These are phyloP conservation scores for Mionectes macconnelli DNA, from an alignment of 2,113 vertebrate species.

Conservation along the genomic window DNA sequence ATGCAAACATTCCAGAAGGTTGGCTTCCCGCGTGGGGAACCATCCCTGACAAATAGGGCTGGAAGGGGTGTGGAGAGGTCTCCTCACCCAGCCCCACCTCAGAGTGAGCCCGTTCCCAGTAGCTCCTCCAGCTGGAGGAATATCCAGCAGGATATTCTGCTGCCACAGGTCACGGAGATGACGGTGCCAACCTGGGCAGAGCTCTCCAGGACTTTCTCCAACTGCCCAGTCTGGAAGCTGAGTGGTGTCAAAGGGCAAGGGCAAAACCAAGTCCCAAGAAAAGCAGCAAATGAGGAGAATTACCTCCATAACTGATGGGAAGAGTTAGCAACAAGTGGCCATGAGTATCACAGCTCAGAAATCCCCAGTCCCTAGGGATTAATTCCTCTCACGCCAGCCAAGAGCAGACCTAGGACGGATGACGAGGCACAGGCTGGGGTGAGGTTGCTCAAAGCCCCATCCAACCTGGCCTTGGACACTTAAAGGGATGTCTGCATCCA, in stretches of 20 bases:
- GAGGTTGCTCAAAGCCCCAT: not conserved
- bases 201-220: not conserved
- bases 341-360: not conserved
- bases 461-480: not conserved
- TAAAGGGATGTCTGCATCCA: not conserved
- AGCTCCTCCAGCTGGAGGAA: too few species aligned
- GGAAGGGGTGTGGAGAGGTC: not conserved
- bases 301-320: not conserved
- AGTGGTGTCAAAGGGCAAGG: fast-evolving
- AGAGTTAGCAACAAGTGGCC: not conserved
- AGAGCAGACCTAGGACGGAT: not conserved
- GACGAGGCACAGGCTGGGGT: not conserved
- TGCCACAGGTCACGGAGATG: not conserved
- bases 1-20: constrained; percentile 4
- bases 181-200: fast-evolving
- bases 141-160: not conserved
- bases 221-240: not conserved
- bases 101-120: not conserved
- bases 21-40: not conserved
- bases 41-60: not conserved
- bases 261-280: not conserved
- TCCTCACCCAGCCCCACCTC: not conserved
- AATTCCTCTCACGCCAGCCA: not conserved
- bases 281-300: not conserved
- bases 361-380: not conserved